phyloP scores from a whole-genome alignment of 2,797 vertebrate species.

The Ptychobarbus kaznakovi region DNA sequence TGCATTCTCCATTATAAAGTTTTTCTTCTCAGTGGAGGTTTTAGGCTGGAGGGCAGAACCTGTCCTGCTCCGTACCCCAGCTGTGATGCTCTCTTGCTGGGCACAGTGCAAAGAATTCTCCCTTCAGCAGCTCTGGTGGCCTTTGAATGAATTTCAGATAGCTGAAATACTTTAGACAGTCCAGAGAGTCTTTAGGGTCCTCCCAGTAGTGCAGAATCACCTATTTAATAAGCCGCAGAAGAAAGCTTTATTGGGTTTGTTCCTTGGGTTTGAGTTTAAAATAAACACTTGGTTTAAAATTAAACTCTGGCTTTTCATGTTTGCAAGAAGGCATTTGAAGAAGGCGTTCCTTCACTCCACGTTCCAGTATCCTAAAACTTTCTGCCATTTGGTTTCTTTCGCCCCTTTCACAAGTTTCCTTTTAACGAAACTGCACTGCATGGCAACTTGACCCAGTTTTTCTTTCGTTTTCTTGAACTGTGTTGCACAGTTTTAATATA shows the following conservation, averaged over 20 bases:
- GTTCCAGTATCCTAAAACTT: no score
- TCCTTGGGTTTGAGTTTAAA: constrained; percentile 10
- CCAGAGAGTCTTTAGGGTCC: neutral
- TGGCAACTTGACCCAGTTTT: no score
- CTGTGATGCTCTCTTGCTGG: constrained; percentile 28
- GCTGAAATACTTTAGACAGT: constrained; percentile 21
- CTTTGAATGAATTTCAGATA: constrained; percentile 15
- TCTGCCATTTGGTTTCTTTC: no score
- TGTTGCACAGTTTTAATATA: no score
- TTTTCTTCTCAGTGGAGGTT: constrained; percentile 51
- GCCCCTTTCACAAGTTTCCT: no score
- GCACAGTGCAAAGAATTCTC: neutral
- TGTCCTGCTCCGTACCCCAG: neutral
- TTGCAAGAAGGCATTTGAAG: no score
- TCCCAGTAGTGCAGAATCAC: constrained; percentile 43
- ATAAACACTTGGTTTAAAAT: no score
- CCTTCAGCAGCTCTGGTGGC: constrained; percentile 2
- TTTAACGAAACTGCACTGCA: no score
- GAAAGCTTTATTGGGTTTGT: constrained; percentile 31
- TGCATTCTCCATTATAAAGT: constrained; percentile 20
- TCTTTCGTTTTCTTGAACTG: no score
- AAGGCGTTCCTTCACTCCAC: no score
- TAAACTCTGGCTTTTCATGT: no score
- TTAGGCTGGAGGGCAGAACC: constrained; percentile 46
- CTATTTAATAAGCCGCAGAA: constrained; percentile 7